phyloP scores from a whole-genome alignment of 2,888 invertebrate genomes.

The Netelia inedita region DNA sequence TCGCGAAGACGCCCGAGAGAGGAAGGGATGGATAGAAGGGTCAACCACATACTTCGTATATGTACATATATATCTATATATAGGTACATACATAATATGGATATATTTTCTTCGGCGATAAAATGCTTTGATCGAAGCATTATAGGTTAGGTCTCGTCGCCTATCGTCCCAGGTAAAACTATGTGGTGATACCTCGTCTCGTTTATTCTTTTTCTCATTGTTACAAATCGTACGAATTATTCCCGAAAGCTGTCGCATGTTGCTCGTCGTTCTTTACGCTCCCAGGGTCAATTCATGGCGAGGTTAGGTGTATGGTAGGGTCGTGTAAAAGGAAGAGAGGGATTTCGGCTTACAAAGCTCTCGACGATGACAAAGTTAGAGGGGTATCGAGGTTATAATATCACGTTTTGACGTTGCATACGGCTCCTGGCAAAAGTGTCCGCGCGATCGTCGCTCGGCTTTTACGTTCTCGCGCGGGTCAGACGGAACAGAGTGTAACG shows the following conservation, averaged over 20 bases:
- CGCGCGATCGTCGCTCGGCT: too few relatives aligned
- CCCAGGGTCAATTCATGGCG: too few relatives aligned
- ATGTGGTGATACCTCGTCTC: neutral
- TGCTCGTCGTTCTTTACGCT: too few relatives aligned
- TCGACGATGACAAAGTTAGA: neutral
- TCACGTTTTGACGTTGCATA: too few relatives aligned
- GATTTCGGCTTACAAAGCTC: neutral
- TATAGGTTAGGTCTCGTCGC: too few relatives aligned
- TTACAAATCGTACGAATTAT: neutral
- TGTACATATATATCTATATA: neutral
- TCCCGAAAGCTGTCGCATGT: neutral
- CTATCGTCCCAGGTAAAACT: too few relatives aligned
- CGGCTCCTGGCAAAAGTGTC: too few relatives aligned
- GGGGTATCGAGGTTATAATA: neutral
- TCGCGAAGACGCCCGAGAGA: conserved; percentile 38
- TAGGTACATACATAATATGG: neutral
- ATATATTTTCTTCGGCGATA: neutral
- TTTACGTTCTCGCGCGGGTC: neutral
- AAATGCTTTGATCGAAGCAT: neutral
- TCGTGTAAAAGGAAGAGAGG: neutral
- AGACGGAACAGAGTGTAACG: neutral
- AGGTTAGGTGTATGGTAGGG: too few relatives aligned
- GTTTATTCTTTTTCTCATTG: neutral
- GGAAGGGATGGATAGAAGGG: conserved; percentile 10
- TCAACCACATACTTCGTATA: conserved; percentile 21